A percentile compares a stretch with the other conserved stretches of the same genome.
phyloP scores from a whole-genome alignment of 2,797 vertebrate species.

The Eremophila alpestris region DNA sequence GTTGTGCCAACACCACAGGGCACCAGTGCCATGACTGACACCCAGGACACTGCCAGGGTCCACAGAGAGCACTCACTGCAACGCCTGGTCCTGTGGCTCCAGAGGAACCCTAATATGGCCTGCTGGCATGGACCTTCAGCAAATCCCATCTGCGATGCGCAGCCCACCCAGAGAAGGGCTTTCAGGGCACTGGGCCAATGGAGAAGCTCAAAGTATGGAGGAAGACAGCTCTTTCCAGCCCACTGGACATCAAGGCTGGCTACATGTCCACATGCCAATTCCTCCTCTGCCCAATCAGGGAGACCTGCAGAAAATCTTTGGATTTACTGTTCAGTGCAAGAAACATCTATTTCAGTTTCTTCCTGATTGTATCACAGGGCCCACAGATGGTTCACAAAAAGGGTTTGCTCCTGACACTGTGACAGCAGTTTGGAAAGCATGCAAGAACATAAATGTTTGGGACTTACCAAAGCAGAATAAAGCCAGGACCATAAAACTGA shows the following conservation, averaged over 20 bases:
- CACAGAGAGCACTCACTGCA: neutral
- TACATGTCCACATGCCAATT: neutral
- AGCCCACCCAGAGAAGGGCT: neutral
- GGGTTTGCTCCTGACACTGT: neutral
- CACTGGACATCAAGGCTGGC: neutral
- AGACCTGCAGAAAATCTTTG: neutral
- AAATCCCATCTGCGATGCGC: constrained; percentile 20
- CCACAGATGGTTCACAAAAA: neutral
- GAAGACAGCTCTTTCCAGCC: constrained; percentile 24
- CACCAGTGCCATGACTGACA: neutral
- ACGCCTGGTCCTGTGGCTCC: neutral
- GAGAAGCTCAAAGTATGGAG: neutral
- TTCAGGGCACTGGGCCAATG: constrained; percentile 2
- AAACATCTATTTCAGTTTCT: neutral
- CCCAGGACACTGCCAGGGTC: neutral
- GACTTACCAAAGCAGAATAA: constrained; percentile 63
- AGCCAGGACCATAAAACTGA: neutral
- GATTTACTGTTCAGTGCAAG: neutral
- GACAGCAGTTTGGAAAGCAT: constrained; percentile 28
- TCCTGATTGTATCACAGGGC: neutral
- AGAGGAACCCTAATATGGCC: neutral
- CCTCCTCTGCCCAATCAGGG: neutral
- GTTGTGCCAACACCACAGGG: neutral
- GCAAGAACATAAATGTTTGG: constrained; percentile 62
- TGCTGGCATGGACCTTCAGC: neutral